Conservation (phyloP, 2,113 vertebrate genomes). For the Toxotes jaculatrix region DNA sequence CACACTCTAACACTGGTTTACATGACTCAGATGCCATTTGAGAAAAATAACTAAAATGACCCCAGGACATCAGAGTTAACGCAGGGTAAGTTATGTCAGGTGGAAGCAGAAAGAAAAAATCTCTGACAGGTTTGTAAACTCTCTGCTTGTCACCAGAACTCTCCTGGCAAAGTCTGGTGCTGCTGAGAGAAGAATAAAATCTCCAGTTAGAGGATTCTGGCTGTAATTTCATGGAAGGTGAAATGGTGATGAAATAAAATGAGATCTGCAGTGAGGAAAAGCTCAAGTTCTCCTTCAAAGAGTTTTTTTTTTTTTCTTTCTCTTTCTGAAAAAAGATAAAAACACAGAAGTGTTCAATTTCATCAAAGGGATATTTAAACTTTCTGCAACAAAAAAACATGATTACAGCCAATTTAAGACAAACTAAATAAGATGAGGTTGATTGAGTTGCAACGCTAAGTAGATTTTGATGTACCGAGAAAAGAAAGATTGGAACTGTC, state of each 20-base stretch:
- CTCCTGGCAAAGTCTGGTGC: neutral
- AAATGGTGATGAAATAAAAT: conserved; percentile 1
- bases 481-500: neutral
- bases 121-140: neutral
- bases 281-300: neutral
- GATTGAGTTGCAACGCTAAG: neutral
- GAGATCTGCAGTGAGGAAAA: neutral
- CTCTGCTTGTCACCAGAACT: neutral
- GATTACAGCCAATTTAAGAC: neutral
- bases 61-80: neutral
- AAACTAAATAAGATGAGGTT: neutral
- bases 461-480: neutral
- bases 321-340: too few relatives aligned
- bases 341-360: too few relatives aligned
- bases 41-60: conserved; percentile 15
- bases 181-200: conserved; percentile 14
- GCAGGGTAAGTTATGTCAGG: neutral
- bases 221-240: conserved; percentile 13
- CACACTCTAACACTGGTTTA: too few relatives aligned
- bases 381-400: neutral
- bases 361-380: neutral
- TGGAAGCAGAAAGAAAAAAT: neutral
- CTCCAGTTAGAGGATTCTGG: neutral
- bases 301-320: neutral
- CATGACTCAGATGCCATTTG: neutral